phyloP scores from a whole-genome alignment of 2,888 invertebrate species.

The Sisyra nigra region DNA sequence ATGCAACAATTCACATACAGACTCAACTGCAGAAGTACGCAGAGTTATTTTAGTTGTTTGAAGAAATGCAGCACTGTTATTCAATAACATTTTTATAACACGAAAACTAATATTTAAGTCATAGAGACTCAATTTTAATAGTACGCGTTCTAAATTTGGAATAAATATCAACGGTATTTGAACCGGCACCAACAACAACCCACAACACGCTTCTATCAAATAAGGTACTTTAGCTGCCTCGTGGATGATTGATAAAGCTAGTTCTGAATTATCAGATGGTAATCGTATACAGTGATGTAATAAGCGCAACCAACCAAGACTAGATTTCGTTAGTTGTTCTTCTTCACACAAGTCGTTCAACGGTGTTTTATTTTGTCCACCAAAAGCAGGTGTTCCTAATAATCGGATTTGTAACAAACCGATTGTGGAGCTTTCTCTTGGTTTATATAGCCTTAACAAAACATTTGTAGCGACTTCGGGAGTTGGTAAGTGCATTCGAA shows the following conservation, averaged over 20 bases:
- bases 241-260: constrained; percentile 14
- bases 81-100: constrained; percentile 38
- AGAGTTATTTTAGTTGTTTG: constrained; percentile 20
- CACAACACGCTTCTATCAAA: constrained; percentile 53
- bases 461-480: constrained; percentile 78
- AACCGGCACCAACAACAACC: constrained; percentile 52
- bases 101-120: constrained; percentile 40
- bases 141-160: constrained; percentile 46
- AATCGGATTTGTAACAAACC: constrained; percentile 76
- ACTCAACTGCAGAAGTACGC: constrained; percentile 26
- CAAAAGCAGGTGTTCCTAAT: constrained; percentile 72
- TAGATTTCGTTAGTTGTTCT: constrained; percentile 34
- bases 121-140: constrained; percentile 51
- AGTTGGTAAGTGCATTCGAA: constrained; percentile 64
- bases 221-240: constrained; percentile 32
- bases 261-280: constrained; percentile 23
- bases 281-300: constrained; percentile 60
- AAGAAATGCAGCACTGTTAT: constrained; percentile 28
- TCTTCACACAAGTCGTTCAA: constrained; percentile 31
- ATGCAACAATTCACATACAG: constrained; percentile 66
- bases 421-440: constrained; percentile 77
- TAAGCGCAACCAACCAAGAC: constrained; percentile 72
- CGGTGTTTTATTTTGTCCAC: constrained; percentile 27
- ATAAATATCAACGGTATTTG: constrained; percentile 42
- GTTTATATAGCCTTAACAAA: constrained; percentile 57